Evolutionary conservation across 2,888 invertebrate species (phyloP).

Genomic region (Frankliniella intonsa): DNA sequence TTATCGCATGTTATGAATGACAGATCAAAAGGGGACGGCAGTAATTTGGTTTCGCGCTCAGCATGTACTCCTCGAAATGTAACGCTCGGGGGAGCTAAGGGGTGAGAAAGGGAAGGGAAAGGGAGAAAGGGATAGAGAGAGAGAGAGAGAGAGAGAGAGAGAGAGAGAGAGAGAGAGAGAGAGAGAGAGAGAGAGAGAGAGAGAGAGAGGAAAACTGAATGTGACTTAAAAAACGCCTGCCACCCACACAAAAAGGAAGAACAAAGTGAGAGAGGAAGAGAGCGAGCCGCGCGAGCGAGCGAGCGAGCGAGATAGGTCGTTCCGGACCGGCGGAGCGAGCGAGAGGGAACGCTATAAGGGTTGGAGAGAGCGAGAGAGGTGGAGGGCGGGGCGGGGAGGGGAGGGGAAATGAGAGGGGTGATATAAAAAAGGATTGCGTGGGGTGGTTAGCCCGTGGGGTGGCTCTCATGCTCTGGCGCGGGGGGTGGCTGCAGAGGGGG

Average conservation of each 20-base stretch:
- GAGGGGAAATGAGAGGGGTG: constrained; percentile 10
- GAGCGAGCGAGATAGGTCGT: too few relatives aligned
- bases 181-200: neutral
- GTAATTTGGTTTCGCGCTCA: too few relatives aligned
- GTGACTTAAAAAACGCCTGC: neutral
- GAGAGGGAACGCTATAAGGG: neutral
- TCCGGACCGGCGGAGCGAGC: too few relatives aligned
- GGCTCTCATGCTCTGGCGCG: neutral
- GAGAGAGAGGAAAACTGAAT: neutral
- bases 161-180: neutral
- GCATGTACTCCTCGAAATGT: too few relatives aligned
- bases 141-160: neutral
- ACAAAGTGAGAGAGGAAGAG: neutral
- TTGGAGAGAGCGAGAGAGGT: neutral
- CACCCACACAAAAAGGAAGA: neutral
- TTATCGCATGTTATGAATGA: too few relatives aligned
- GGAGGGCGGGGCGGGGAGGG: neutral
- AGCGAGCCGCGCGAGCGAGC: neutral
- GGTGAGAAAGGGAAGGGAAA: neutral
- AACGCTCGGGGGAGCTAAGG: too few relatives aligned
- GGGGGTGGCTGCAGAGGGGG: neutral
- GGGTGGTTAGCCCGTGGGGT: constrained; percentile 23
- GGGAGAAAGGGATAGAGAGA: neutral
- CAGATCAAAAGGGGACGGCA: too few relatives aligned
- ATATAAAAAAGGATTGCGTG: constrained; percentile 25